Evolutionary conservation across 2,888 invertebrate species (phyloP), one percentile per base, ranked within the genome.

Genomic region (Nemoura dubitans): DNA sequence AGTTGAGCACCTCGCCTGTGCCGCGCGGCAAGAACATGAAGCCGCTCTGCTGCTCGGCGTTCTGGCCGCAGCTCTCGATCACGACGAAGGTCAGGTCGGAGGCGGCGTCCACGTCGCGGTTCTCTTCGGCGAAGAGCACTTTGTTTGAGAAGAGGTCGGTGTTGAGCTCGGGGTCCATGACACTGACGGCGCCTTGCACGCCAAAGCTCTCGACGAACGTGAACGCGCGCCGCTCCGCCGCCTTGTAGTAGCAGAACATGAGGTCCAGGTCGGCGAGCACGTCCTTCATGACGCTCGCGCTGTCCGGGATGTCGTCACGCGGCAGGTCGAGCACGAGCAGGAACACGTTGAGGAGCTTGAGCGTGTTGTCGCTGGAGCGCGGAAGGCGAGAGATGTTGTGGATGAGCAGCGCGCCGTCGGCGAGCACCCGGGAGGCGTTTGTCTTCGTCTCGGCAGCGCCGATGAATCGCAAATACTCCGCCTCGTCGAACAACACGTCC

Each of bases 1-100:
- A 21, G 21, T 59, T 59, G 21, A 59, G 59, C 59, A 21, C 14
- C 59, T 59, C 59, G 16, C 59, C 59, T 3, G 59, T 14, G 59
- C 59, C 59, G 59, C 59, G 59, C 59, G 28, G 59, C 59, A 59
- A 2, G 27, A 78, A 78, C 78, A 27, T n/a, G 78, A 78, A 78
- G 26, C 78, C 78, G 28, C 28, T 27, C 28, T 78, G 78, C 78
- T 78, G 59, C 21, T 59, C 59, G 16, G 14, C 59, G 59, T 59
- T 14, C 6, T 21, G 59, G 21, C 59, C 59, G 59, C 59, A 59
- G 59, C 59, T 59, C 59, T 59, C 59, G 59, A 59, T 59, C 16
- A 59, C 59, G 21, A 59, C 59, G 59, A 59, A 59, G 16, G 59
- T 59, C 16, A 78, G 78, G 28, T 78, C 28, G 78, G 78, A 27